Evolutionary conservation across 2,797 vertebrate genomes (phyloP).

Genomic region (Huso huso): DNA sequence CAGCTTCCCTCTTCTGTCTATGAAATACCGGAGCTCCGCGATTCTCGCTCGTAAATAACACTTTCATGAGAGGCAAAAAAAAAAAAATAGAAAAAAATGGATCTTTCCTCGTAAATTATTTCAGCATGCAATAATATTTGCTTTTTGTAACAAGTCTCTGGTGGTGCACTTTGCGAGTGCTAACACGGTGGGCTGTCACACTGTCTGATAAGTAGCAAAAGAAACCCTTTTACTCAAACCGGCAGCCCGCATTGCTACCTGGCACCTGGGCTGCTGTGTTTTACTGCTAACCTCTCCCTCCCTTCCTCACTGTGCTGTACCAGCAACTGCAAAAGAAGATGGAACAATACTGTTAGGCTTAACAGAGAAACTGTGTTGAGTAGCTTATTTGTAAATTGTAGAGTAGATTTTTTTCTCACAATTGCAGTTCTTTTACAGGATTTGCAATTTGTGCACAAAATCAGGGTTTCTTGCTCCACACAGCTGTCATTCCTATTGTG

Average conservation of each 20-base stretch:
- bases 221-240: constrained; percentile 65
- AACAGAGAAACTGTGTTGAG: no score
- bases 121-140: constrained; percentile 78
- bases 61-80: constrained; percentile 36
- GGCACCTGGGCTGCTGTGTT: constrained; percentile 49
- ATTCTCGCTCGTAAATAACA: constrained; percentile 72
- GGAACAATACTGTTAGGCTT: no score
- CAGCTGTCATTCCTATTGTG: no score
- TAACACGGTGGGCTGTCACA: constrained; percentile 73
- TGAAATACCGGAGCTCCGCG: constrained; percentile 52
- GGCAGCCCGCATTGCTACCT: constrained; percentile 20
- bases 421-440: no score
- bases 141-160: constrained; percentile 60
- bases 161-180: constrained; percentile 72
- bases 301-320: neutral
- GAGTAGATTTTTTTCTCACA: no score
- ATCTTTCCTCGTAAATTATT: constrained; percentile 82
- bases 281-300: constrained; percentile 10
- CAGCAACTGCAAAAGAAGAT: no score
- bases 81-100: constrained; percentile 66
- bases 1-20: constrained; percentile 14
- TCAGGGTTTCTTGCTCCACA: no score
- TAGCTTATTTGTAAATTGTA: no score
- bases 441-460: no score
- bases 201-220: constrained; percentile 67